Percentiles rank a stretch among this genome's conserved stretches.
Evolutionary conservation across 2,888 invertebrate species (phyloP).

Genomic region (Drosophila nr. perissopoda): DNA sequence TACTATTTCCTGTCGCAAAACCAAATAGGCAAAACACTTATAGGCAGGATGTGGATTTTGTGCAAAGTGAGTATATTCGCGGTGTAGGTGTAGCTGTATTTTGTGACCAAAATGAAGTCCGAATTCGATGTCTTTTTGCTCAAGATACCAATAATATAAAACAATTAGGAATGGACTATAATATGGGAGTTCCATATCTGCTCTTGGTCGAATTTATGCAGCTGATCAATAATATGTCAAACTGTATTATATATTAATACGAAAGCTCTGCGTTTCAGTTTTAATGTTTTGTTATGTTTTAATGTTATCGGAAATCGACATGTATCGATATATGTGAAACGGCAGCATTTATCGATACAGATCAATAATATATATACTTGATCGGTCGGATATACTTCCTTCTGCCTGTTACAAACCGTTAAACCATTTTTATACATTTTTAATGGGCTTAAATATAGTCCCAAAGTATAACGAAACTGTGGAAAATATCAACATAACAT

Average conservation of each 20-base stretch:
- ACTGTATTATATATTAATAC: background rate
- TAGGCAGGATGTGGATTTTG: background rate
- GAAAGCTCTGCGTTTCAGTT: background rate
- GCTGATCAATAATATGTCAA: background rate
- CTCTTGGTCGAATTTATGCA: background rate
- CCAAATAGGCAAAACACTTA: background rate
- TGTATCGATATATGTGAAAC: background rate
- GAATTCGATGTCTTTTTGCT: background rate
- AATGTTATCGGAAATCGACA: background rate
- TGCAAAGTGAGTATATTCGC: background rate
- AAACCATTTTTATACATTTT: background rate
- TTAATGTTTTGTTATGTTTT: background rate
- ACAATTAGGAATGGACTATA: background rate
- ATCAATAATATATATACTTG: background rate
- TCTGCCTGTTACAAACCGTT: background rate
- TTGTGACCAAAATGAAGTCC: background rate
- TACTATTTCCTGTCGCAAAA: slow-evolving; percentile 43
- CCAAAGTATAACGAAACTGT: background rate
- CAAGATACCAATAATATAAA: background rate
- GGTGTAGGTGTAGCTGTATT: background rate
- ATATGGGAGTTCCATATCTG: background rate
- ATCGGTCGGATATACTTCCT: background rate
- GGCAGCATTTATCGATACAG: background rate
- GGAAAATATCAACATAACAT: too few species aligned
- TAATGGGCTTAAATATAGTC: background rate